These are phyloP conservation scores for Volucella inanis DNA, from an alignment of 2,888 invertebrate genomes.

Conservation along the genomic window DNA sequence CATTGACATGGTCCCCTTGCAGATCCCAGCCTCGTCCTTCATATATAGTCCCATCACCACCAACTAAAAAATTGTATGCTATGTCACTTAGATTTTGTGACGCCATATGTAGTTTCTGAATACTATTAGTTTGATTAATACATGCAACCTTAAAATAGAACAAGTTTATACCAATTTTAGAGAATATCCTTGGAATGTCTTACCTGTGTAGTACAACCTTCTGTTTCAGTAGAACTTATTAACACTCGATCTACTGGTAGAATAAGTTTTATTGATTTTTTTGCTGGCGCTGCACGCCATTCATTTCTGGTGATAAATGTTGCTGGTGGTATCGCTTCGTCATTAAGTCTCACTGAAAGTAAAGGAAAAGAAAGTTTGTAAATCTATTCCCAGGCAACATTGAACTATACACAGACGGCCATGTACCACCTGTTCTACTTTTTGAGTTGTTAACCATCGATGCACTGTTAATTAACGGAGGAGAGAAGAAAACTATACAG, in stretches of 20 bases:
- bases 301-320: slow-evolving; percentile 84
- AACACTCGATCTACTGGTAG: slow-evolving; percentile 85
- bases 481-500: too few species aligned
- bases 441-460: too few species aligned
- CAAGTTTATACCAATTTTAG: background rate
- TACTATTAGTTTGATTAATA: slow-evolving; percentile 82
- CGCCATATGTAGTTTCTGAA: slow-evolving; percentile 88
- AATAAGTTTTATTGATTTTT: slow-evolving; percentile 81
- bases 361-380: too few species aligned
- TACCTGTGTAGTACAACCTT: slow-evolving; percentile 85
- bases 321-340: too few species aligned
- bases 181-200: background rate
- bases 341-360: too few species aligned
- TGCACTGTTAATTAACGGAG: too few species aligned
- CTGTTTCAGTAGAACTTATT: slow-evolving; percentile 87
- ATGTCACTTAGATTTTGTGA: slow-evolving; percentile 87
- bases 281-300: slow-evolving; percentile 88
- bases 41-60: slow-evolving; percentile 89
- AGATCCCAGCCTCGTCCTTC: slow-evolving; percentile 89
- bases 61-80: slow-evolving; percentile 90
- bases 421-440: too few species aligned
- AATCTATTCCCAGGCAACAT: too few species aligned
- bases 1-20: slow-evolving; percentile 88
- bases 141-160: slow-evolving; percentile 83
- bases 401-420: too few species aligned